Conservation (phyloP, 2,888 invertebrate species). For the Lasioglossum leucozonium region DNA sequence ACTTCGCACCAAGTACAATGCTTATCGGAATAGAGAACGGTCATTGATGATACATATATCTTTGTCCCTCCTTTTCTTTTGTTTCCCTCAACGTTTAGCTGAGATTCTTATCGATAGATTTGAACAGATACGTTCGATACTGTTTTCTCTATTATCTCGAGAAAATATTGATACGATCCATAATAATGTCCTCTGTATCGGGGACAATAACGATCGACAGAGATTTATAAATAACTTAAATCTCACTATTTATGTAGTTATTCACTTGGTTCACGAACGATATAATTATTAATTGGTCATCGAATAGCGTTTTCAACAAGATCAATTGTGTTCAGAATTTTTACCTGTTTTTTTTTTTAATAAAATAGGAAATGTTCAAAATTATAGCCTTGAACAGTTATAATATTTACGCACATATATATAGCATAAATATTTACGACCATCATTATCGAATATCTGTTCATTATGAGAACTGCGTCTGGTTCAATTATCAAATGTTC, state of each 20-base stretch:
- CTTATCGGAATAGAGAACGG: conserved; percentile 34
- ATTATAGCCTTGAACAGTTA: neutral
- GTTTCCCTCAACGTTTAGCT: neutral
- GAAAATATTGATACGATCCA: conserved; percentile 37
- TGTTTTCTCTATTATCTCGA: conserved; percentile 38
- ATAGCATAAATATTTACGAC: neutral
- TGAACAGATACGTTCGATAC: neutral
- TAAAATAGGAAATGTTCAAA: neutral
- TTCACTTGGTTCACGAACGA: neutral
- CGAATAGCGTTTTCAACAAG: neutral
- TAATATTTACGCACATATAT: neutral
- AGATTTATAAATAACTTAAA: neutral
- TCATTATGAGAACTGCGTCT: neutral
- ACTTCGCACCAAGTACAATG: conserved; percentile 11
- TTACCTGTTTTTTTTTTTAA: neutral
- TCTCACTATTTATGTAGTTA: neutral
- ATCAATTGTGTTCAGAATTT: neutral
- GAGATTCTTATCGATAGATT: neutral
- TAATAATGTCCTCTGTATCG: conserved; percentile 17
- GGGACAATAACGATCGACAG: neutral
- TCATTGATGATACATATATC: neutral
- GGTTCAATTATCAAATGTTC: neutral
- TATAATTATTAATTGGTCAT: neutral
- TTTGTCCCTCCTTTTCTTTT: conserved; percentile 4
- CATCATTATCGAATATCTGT: neutral